Conservation (phyloP, 2,888 invertebrate species). For the Arrhopalites spinosus region DNA sequence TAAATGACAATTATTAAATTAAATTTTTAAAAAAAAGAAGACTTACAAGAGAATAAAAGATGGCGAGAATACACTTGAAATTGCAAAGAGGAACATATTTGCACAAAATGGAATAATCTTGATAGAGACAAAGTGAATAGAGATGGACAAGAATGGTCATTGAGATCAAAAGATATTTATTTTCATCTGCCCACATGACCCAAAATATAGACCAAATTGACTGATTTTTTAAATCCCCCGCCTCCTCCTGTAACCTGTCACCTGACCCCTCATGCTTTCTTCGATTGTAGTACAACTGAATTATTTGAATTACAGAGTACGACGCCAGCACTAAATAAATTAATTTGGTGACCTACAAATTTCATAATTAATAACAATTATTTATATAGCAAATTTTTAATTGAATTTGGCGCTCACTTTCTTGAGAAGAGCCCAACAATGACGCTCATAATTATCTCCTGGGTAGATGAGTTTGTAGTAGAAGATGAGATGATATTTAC, state of each 20-base stretch:
- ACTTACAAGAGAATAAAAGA: slow-evolving; percentile 6
- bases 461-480: slow-evolving; percentile 32
- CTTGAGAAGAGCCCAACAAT: slow-evolving; percentile 16
- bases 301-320: not conserved
- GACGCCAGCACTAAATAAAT: not conserved
- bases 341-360: slow-evolving; percentile 6
- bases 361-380: not conserved
- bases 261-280: not conserved
- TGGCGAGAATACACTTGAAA: not conserved
- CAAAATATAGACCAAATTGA: not conserved
- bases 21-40: not conserved
- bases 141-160: slow-evolving; percentile 28
- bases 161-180: not conserved
- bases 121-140: slow-evolving; percentile 1
- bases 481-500: slow-evolving; percentile 33
- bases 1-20: not conserved
- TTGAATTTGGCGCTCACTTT: slow-evolving; percentile 15
- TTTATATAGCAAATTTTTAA: not conserved
- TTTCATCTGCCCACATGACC: slow-evolving; percentile 19
- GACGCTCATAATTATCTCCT: not conserved
- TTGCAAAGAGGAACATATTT: not conserved
- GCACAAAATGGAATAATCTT: not conserved
- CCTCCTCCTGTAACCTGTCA: not conserved
- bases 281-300: not conserved
- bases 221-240: not conserved